Conservation (phyloP, 2,113 vertebrate species). For the Passerina amoena region DNA sequence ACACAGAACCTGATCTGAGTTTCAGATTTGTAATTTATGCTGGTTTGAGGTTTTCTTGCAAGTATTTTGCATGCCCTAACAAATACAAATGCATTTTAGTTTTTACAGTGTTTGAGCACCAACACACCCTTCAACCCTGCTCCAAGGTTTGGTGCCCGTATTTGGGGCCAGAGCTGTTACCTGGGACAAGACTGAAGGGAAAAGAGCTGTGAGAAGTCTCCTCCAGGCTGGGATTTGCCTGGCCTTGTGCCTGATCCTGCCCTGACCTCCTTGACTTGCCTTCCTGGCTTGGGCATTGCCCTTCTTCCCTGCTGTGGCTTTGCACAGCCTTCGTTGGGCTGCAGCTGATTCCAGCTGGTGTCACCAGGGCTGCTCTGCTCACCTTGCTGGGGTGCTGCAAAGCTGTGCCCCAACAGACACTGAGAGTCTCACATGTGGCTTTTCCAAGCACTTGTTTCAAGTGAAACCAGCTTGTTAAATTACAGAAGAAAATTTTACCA, state of each 20-base stretch:
- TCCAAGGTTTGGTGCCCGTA: rapidly evolving
- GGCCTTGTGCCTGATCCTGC: not conserved
- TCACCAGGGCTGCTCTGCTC: not conserved
- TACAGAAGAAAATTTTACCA: not conserved
- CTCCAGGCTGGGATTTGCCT: not conserved
- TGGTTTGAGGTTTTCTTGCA: not conserved
- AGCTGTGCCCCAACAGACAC: not conserved
- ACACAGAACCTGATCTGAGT: not conserved
- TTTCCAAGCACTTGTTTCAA: not conserved
- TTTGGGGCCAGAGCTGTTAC: not conserved
- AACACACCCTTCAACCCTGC: not conserved
- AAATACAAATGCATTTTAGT: not conserved
- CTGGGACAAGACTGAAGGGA: not conserved
- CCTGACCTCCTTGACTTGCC: not conserved
- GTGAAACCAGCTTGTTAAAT: not conserved
- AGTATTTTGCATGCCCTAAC: not conserved
- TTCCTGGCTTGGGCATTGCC: not conserved
- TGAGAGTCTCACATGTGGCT: not conserved
- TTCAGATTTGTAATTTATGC: not conserved
- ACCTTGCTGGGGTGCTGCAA: not conserved
- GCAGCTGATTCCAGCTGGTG: not conserved
- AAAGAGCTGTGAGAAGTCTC: not conserved
- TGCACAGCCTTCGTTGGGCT: rapidly evolving
- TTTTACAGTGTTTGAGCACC: not conserved
- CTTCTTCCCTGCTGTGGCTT: not conserved